Evolutionary conservation across 2,888 invertebrate species (phyloP).

Genomic region (Drosophila mettleri): DNA sequence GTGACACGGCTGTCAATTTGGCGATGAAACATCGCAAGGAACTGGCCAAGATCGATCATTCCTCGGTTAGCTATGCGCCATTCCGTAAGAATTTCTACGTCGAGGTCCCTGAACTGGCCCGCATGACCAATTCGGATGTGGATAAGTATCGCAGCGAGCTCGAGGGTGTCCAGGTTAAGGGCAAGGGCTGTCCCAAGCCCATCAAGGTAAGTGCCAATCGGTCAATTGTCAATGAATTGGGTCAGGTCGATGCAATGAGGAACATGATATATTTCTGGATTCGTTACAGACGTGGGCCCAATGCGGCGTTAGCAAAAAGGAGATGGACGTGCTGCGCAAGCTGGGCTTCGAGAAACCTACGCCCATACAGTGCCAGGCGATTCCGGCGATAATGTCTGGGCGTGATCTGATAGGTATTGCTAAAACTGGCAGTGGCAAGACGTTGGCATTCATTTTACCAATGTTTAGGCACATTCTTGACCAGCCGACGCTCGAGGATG

Average conservation of each 20-base stretch:
- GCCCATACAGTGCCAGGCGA: constrained; percentile 99
- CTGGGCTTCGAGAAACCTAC: constrained; percentile 98
- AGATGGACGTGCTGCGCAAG: constrained; percentile 95
- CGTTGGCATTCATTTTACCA: constrained; percentile 97
- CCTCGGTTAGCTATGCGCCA: constrained; percentile 93
- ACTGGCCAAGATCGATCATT: constrained; percentile 96
- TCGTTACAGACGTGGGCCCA: constrained; percentile 94
- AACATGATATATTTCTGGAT: neutral
- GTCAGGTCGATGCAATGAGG: no score
- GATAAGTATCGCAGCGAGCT: constrained; percentile 94
- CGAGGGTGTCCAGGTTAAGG: constrained; percentile 98
- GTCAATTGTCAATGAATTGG: neutral
- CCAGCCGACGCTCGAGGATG: constrained; percentile 96
- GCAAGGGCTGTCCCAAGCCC: constrained; percentile 98
- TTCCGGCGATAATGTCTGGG: constrained; percentile 98
- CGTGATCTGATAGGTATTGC: constrained; percentile 99
- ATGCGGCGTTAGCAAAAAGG: constrained; percentile 98
- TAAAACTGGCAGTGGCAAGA: constrained; percentile 99
- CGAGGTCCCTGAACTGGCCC: constrained; percentile 97
- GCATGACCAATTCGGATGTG: constrained; percentile 95
- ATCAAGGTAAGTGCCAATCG: constrained; percentile 87
- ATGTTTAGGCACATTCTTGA: constrained; percentile 98
- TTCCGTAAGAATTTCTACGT: constrained; percentile 99
- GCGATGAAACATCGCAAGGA: constrained; percentile 97
- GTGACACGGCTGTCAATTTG: constrained; percentile 94